Percentiles rank a stretch among this genome's conserved stretches.
These are phyloP conservation scores for Acomys russatus DNA, from an alignment of 2,797 vertebrate species.

Conservation along the genomic window DNA sequence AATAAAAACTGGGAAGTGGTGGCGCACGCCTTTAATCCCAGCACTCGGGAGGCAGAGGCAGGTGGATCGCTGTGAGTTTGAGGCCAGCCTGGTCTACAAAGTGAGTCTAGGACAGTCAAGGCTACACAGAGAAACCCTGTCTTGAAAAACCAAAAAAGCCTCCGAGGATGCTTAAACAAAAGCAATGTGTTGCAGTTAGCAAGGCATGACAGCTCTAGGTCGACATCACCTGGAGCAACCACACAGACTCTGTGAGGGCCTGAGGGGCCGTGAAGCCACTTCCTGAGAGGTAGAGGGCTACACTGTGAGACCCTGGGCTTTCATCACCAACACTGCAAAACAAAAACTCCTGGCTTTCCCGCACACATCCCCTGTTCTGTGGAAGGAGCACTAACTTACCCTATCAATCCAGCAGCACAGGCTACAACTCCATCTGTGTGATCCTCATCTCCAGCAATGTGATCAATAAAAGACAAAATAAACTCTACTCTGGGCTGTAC, in stretches of 20 bases:
- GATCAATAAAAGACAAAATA: conserved; percentile 98
- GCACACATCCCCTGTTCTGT: neutral
- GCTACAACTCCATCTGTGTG: conserved; percentile 97
- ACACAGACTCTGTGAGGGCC: neutral
- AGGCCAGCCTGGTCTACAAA: too few relatives aligned
- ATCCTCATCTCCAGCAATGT: conserved; percentile 98
- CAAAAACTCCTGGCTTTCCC: neutral
- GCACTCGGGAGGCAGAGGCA: too few relatives aligned
- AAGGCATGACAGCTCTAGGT: too few relatives aligned
- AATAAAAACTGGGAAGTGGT: too few relatives aligned
- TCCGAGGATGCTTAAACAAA: too few relatives aligned
- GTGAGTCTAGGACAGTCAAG: too few relatives aligned
- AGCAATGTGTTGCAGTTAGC: neutral
- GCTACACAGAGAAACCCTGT: too few relatives aligned
- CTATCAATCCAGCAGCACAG: conserved; percentile 96
- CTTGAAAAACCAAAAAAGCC: too few relatives aligned
- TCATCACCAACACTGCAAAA: neutral
- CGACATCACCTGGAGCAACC: neutral
- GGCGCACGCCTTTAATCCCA: too few relatives aligned
- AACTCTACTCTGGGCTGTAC: conserved; percentile 98
- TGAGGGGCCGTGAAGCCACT: too few relatives aligned
- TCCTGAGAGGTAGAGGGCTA: neutral
- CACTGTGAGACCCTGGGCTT: neutral
- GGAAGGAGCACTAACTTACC: conserved; percentile 88
- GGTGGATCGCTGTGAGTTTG: too few relatives aligned